Conservation (phyloP, 2,888 invertebrate species). For the Drepanosiphum platanoidis region DNA sequence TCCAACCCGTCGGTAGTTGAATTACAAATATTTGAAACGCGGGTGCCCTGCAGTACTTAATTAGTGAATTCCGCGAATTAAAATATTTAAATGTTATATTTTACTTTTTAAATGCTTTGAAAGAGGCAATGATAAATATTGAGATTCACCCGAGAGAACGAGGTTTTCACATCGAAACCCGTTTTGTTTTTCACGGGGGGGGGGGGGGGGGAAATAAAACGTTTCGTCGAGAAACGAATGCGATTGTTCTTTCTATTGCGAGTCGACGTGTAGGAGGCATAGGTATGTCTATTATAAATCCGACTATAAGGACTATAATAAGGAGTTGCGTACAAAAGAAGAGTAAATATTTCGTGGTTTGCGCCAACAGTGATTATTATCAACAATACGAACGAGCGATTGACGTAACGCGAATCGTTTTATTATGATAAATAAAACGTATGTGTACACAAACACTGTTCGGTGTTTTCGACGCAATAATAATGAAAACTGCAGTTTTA, state of each 20-base stretch:
- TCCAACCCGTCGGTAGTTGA: constrained; percentile 1
- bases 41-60: constrained; percentile 12
- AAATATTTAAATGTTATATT: constrained; percentile 4
- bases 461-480: too few relatives aligned
- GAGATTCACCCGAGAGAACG: neutral
- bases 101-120: neutral
- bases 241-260: neutral
- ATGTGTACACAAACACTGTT: too few relatives aligned
- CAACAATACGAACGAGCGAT: too few relatives aligned
- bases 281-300: too few relatives aligned
- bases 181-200: neutral
- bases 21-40: constrained; percentile 40
- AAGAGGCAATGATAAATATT: neutral
- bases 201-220: neutral
- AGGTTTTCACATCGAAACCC: neutral
- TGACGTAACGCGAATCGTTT: too few relatives aligned
- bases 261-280: too few relatives aligned
- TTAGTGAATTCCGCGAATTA: neutral
- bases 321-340: neutral
- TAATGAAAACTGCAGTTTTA: too few relatives aligned
- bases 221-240: neutral
- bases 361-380: neutral
- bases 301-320: too few relatives aligned
- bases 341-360: neutral
- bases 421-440: too few relatives aligned